Evolutionary conservation across 2,797 vertebrate genomes (phyloP), one percentile per base, ranked within the genome.

Genomic region (Bovichtus variegatus): DNA sequence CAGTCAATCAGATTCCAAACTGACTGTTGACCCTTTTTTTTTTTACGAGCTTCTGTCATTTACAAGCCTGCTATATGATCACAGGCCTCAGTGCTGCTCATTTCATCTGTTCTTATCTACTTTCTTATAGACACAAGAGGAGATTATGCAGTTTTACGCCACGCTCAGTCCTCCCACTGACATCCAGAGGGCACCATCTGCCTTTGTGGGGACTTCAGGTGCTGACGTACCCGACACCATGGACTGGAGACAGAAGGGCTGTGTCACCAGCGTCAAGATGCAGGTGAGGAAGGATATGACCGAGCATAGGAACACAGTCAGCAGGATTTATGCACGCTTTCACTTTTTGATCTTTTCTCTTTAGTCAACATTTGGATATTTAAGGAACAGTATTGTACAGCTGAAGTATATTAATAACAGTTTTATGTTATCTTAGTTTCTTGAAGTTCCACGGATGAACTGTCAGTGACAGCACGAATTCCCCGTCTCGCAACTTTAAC

Each of bases 241-340:
- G 84, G 97, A 98, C 92, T 98, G 96, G 97, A 93, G 96, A 76
- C 72, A 94, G 6, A 92, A 94, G 23, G 96, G 95, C 0, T 96
- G 80, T 0, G 97, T 99, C 51, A 97, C 97, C 0, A 41, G 60
- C 0, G 97, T 98, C 62, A 98, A 97, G 84, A 89, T 89, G 72
- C 97, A 98, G 97, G 97, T 97, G 63, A 61, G 49, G 6, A 49
- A 6, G 21, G n/a, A n/a, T n/a, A n/a, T n/a, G n/a, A n/a, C n/a
- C n/a, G n/a, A n/a, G n/a, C n/a, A n/a, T n/a, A n/a, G n/a, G n/a
- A 67, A 3, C 2, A 10, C 12, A 49, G 64, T 60, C 61, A 4
- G 29, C 55, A 12, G 61, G 25, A 3, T 19, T n/a, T n/a, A n/a
- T n/a, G n/a, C n/a, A n/a, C n/a, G n/a, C n/a, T n/a, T n/a, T n/a